Evolutionary conservation across 35 echinoderm and acorn worm species (phyloP), one percentile per base, ranked within the genome.

Genomic region (Heliocidaris erythrogramma): DNA sequence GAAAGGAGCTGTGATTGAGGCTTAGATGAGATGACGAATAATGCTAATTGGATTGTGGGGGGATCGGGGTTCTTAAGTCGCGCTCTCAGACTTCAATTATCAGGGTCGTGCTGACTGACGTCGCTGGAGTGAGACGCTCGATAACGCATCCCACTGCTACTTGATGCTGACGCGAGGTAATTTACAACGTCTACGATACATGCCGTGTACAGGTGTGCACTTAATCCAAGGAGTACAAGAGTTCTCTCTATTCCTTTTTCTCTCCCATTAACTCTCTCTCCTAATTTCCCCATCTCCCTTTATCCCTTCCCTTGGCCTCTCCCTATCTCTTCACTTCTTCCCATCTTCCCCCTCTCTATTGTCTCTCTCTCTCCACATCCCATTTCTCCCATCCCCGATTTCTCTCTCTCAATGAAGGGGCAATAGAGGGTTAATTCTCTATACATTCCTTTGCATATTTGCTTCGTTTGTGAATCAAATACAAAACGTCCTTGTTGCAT

Each of bases 61-160:
- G 87, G 87, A 89, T 89, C 12, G 8, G 30, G 30, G 30, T 13
- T 32, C 87, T 89, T 86, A 86, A 86, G 85, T 18, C 21, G 32
- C 14, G 14, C 87, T 47, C 87, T 48, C 87, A 89, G 18, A 89
- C 87, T 89, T 89, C 87, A 89, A 89, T 89, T 89, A 89, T 89
- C 31, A 48, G 14, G 87, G 87, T 48, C 17, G 17, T 24, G 32
- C 31, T 89, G 87, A 89, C 31, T 89, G 87, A 89, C 87, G 9
- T 42, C 8, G 30, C 47, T n/a, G 31, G 87, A 89, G 30, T 89
- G 87, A 89, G 47, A 48, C 32, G 32, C 87, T 14, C 13, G n/a
- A 29, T 86, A 32, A 32, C 85, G 85, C 47, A 47, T 35, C 47
- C 47, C 87, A 31, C 31, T 30, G 87, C 87, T 89, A 48, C 87